Percentiles rank a stretch among this genome's conserved stretches.
Evolutionary conservation across 2,113 vertebrate genomes (phyloP).

Genomic region (Opisthocomus hoazin): DNA sequence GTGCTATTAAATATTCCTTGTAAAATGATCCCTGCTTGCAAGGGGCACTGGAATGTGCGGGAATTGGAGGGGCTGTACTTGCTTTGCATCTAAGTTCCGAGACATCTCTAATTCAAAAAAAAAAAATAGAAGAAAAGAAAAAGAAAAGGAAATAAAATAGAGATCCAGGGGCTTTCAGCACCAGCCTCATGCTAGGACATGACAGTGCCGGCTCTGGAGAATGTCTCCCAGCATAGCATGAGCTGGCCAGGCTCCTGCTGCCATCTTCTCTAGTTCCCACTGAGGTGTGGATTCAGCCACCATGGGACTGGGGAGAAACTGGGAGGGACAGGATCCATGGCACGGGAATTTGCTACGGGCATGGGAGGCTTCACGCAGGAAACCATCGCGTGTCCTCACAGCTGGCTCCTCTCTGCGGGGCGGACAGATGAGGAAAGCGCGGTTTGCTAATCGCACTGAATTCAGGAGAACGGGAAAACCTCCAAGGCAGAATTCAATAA

Average conservation of each 20-base stretch:
- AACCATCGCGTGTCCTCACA: not conserved
- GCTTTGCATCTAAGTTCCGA: too few relatives aligned
- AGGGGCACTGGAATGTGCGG: not conserved
- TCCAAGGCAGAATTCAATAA: not conserved
- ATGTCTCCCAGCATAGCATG: too few relatives aligned
- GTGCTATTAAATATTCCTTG: too few relatives aligned
- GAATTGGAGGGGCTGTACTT: not conserved
- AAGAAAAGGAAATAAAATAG: too few relatives aligned
- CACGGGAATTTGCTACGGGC: not conserved
- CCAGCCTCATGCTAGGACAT: too few relatives aligned
- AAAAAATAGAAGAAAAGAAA: too few relatives aligned
- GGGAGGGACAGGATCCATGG: not conserved
- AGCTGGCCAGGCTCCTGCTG: not conserved
- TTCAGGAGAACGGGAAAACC: not conserved
- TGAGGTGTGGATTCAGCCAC: too few relatives aligned
- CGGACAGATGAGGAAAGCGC: not conserved
- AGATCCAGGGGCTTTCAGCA: too few relatives aligned
- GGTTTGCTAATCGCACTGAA: not conserved
- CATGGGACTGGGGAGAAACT: not conserved
- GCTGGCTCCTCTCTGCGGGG: not conserved
- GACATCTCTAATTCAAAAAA: too few relatives aligned
- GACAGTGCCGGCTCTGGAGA: too few relatives aligned
- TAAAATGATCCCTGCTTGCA: not conserved
- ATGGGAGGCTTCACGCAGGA: not conserved
- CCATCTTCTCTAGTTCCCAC: not conserved